Base-by-base conservation (phyloP, 2,888 invertebrate genomes). In the Leucoma salicis region DNA sequence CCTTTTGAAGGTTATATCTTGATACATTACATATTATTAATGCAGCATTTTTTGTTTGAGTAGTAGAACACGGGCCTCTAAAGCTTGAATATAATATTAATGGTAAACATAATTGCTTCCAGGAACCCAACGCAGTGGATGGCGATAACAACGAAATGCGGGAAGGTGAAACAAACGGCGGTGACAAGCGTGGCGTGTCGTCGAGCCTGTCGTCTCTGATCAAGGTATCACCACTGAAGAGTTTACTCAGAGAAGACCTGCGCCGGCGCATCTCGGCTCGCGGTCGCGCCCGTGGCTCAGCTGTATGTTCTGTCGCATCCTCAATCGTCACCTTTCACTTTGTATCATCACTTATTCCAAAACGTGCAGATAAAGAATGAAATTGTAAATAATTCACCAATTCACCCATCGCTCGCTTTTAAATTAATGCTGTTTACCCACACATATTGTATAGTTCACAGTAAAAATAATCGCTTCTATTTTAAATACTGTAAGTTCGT, bases 221-320 rank as follows among this genome's bases (percentile, higher is more conserved):
- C 70, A 95, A 95, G 90, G 92, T 94, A 57, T 96, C 96, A 39
- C 96, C 96, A 49, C 86, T 96, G 56, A 96, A 96, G 80, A 96
- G 96, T 61, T 84, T 96, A 53, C 88, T 96, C 51, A 92, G 96
- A 36, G 96, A 96, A 75, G 96, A 96, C 82, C 87, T 96, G 63
- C 95, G 95, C 74, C 91, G 95, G 49, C 94, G 95, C 75, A 93
- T 96, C 64, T 93, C 94, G 47, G 94, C 93, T 29, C 90, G 94
- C 64, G 93, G 93, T 37, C 91, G 91, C 63, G 91, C 90, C 57
- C 86, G 92, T 43, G 82, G 76, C 55, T 76, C 79, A 44, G 82
- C 86, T 65, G 88, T 88, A 77, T 63, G 86, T 80, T 51, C 14
- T 29, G 29, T 13, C 29, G 29, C 29, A 29, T 21, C 21, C 21